Base-by-base conservation (phyloP, 2,113 vertebrate species). In the Psilopsiagon aurifrons region DNA sequence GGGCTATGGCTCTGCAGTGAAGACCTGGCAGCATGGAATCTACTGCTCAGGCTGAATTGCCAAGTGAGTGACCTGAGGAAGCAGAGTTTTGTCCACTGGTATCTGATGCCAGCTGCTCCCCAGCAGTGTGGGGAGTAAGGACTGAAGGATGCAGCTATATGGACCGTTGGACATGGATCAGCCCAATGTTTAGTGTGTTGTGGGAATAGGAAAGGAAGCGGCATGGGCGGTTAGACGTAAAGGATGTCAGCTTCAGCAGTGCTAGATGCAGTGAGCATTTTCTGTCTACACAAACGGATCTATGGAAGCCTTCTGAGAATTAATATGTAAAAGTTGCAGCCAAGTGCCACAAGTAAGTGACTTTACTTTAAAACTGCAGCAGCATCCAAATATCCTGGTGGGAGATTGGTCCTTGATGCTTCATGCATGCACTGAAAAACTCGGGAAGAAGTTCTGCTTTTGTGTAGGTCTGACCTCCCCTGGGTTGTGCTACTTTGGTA, bases 171-270 rank as follows among this genome's bases (percentile, higher is more conserved):
- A 35, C 13, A 19, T 4, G n/a, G 78, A 8, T 44, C 63, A 49
- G 76, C 1, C 24, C 33, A 2, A 6, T 4, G 3, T 4, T 39
- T 19, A 1, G 4, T 25, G 35, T 1, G 0, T 10, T 33, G 54
- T 12, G 64, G 81, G 39, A 41, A 25, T 5, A 0, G 5, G 73
- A 44, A 66, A 43, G 28, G 41, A 55, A 47, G 87, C 7, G 8
- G 43, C 3, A 7, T 3, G 16, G 46, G 31, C 31, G 12, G 52
- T 29, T 46, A 14, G 17, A 35, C 19, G 33, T 25, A 23, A 27
- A 69, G 55, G 68, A 11, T 52, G 43, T 29, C 15, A 27, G 0
- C 57, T 67, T 29, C 52, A 28, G 11, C 28, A 29, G 52, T 17
- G 22, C 31, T 33, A 14, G 20, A 7, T 78, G 52, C 39, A 60